phyloP scores from a whole-genome alignment of 2,113 vertebrate species.

The Natator depressus region DNA sequence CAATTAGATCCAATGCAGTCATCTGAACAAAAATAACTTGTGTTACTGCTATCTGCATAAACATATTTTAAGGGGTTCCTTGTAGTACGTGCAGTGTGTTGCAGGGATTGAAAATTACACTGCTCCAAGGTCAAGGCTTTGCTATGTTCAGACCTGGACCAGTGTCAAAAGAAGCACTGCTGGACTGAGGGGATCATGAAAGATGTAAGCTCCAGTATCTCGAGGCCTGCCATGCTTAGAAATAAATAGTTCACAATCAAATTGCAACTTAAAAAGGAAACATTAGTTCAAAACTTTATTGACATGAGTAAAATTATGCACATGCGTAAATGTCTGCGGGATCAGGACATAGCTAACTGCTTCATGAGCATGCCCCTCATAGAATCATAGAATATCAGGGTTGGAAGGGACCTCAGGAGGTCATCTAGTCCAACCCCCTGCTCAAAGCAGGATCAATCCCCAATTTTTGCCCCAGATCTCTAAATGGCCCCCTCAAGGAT shows the following conservation, averaged over 20 bases:
- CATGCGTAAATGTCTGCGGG: neutral
- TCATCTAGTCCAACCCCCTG: too few species aligned
- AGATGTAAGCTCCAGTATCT: neutral
- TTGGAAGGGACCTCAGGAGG: too few species aligned
- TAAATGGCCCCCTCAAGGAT: too few species aligned
- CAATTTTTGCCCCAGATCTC: too few species aligned
- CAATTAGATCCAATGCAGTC: neutral
- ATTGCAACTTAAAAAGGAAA: neutral
- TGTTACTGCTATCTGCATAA: neutral
- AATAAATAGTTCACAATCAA: neutral
- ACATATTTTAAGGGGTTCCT: neutral
- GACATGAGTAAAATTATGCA: neutral
- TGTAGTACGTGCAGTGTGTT: neutral
- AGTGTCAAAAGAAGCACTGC: neutral
- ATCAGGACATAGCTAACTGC: neutral
- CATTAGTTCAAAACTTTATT: neutral
- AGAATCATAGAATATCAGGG: too few species aligned
- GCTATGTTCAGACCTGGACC: neutral
- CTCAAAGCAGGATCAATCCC: too few species aligned
- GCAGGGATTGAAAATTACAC: neutral
- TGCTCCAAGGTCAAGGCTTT: fast-evolving
- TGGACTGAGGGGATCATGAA: neutral
- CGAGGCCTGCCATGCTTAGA: neutral
- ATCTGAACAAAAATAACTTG: neutral
- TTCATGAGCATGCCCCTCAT: neutral